phyloP scores from a whole-genome alignment of 1,140 invertebrate genomes.

The Phthorimaea operculella region DNA sequence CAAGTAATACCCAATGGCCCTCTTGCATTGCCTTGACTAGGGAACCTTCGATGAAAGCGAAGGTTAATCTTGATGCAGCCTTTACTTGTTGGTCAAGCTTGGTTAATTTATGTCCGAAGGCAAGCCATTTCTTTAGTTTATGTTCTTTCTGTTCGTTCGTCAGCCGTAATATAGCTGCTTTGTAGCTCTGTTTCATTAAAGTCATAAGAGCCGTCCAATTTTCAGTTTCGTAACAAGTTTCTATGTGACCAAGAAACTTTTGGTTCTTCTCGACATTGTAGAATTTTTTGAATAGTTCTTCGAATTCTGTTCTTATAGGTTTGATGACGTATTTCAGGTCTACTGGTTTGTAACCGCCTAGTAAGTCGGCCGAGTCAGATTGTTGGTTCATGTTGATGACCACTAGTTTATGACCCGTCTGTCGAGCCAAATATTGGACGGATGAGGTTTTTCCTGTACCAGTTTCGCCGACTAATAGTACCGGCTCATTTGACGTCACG shows the following conservation, averaged over 20 bases:
- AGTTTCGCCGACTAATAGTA: constrained; percentile 97
- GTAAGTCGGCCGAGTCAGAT: constrained; percentile 94
- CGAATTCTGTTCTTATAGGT: constrained; percentile 86
- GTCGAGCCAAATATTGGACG: constrained; percentile 91
- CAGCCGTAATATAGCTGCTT: constrained; percentile 74
- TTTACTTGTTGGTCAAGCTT: constrained; percentile 73
- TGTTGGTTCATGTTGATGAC: constrained; percentile 99
- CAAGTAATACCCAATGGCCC: constrained; percentile 94
- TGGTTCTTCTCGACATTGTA: constrained; percentile 86
- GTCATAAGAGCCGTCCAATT: constrained; percentile 79
- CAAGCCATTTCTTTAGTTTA: constrained; percentile 56
- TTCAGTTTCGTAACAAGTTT: constrained; percentile 77
- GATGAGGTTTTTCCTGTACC: constrained; percentile 98
- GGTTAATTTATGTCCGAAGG: constrained; percentile 67
- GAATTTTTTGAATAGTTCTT: constrained; percentile 81
- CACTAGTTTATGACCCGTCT: constrained; percentile 84
- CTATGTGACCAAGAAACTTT: constrained; percentile 85
- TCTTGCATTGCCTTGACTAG: constrained; percentile 90
- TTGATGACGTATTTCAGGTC: constrained; percentile 87
- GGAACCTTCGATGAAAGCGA: constrained; percentile 93
- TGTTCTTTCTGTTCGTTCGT: constrained; percentile 42
- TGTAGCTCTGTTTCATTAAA: constrained; percentile 82
- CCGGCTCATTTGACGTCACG: constrained; percentile 86
- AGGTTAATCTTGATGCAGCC: constrained; percentile 83
- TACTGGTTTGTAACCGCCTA: constrained; percentile 98